A percentile compares a stretch with the other conserved stretches of the same genome.
phyloP scores from a whole-genome alignment of 2,113 vertebrate species.

The Pygathrix nemaeus region DNA sequence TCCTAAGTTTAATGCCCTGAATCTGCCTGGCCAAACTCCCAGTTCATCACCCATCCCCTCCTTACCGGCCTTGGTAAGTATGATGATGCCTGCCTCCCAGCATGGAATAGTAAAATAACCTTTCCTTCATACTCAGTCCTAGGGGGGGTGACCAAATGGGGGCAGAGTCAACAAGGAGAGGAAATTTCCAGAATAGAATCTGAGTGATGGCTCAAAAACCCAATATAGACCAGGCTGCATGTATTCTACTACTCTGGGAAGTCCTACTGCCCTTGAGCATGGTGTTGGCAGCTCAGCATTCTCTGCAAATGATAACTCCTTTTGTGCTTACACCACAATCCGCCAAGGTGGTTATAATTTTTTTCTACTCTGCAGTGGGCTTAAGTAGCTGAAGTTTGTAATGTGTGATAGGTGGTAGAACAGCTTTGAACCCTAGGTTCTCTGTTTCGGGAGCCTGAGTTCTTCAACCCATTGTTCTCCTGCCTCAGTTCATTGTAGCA shows the following conservation, averaged over 20 bases:
- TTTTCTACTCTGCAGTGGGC: neutral
- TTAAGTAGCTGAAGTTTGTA: neutral
- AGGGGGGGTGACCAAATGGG: neutral
- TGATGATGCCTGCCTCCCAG: neutral
- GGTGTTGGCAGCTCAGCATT: neutral
- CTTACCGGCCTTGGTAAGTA: constrained; percentile 91
- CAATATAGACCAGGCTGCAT: neutral
- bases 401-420: neutral
- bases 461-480: neutral
- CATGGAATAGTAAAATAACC: neutral
- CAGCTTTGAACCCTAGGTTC: neutral
- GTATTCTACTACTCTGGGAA: neutral
- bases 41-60: constrained; percentile 79
- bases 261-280: neutral
- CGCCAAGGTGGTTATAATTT: neutral
- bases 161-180: neutral
- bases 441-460: neutral
- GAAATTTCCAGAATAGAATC: neutral
- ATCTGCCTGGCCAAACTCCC: constrained; percentile 92
- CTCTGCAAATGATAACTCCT: neutral
- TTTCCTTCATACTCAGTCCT: neutral
- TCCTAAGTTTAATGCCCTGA: constrained; percentile 97
- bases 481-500: neutral
- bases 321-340: neutral
- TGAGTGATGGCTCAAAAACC: neutral